Base-by-base conservation (phyloP, 2,113 vertebrate species). In the Serilophus lunatus region DNA sequence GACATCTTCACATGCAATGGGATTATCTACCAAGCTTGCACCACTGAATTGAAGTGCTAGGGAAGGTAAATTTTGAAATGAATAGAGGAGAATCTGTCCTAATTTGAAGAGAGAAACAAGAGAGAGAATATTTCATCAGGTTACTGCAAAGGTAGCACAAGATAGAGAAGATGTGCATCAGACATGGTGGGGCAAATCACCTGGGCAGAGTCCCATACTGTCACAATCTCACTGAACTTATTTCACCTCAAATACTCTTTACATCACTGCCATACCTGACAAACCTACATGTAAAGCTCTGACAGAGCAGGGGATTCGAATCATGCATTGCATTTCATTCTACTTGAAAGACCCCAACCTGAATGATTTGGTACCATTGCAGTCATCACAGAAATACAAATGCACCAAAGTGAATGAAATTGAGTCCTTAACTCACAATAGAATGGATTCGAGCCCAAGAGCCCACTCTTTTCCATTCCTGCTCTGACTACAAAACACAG, bases 211-310 rank as follows among this genome's bases (percentile, higher is more conserved):
- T 24, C 68, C 63, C 20, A 35, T 22, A 9, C 7, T n/a, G n/a
- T 7, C 3, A 2, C 35, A 57, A 9, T 72, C 88, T 65, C 38
- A 36, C 33, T 63, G 35, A 38, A 80, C 12, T 69, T 22, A 16
- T 22, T 4, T 80, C 70, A 74, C 42, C 42, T 93, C 75, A 61
- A 56, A 85, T 18, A 19, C 12, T 61, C 59, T 17, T 18, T 51
- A 11, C 0, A 0, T 40, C 0, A 1, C 17, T 68, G 49, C 50
- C 29, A 63, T 50, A n/a, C 56, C 74, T 0, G 0, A 36, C 92
- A 96, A 64, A 83, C 20, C 51, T 26, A 4, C 25, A 20, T 0
- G 1, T 54, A 88, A 80, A 86, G 35, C 63, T 20, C 74, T 78
- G 70, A 10, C n/a, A 50, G 91, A 92, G 78, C 75, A n/a, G 78